Evolutionary conservation across 1,140 invertebrate genomes (phyloP).

Genomic region (Oryzaephilus surinamensis): DNA sequence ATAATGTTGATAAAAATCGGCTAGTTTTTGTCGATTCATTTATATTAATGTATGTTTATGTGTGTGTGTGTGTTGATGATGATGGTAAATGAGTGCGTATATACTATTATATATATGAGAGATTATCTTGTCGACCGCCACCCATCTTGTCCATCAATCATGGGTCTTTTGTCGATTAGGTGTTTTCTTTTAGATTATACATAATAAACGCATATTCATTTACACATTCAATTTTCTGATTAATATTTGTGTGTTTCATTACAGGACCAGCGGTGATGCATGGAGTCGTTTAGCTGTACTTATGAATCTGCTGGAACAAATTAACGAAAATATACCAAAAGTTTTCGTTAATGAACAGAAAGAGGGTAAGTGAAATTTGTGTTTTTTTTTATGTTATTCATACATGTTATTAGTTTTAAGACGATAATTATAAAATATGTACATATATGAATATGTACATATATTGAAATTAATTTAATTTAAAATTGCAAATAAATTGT

Average conservation of each 20-base stretch:
- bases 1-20: not conserved
- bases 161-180: not conserved
- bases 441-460: too few species aligned
- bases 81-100: too few species aligned
- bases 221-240: not conserved
- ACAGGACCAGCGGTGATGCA: constrained; percentile 60
- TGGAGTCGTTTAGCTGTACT: constrained; percentile 68
- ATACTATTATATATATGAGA: too few species aligned
- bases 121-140: not conserved
- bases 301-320: constrained; percentile 59
- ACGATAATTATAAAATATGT: too few species aligned
- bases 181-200: not conserved
- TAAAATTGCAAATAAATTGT: too few species aligned
- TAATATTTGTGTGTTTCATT: constrained; percentile 6
- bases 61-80: not conserved
- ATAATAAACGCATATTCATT: not conserved
- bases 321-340: constrained; percentile 39
- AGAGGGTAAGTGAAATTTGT: constrained; percentile 24
- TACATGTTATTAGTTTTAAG: too few species aligned
- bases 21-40: not conserved
- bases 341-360: constrained; percentile 19
- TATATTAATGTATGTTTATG: not conserved
- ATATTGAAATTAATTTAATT: too few species aligned
- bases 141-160: not conserved
- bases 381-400: too few species aligned